Evolutionary conservation across 2,888 invertebrate genomes (phyloP), one percentile per base, ranked within the genome.

Genomic region (Temnothorax unifasciatus): DNA sequence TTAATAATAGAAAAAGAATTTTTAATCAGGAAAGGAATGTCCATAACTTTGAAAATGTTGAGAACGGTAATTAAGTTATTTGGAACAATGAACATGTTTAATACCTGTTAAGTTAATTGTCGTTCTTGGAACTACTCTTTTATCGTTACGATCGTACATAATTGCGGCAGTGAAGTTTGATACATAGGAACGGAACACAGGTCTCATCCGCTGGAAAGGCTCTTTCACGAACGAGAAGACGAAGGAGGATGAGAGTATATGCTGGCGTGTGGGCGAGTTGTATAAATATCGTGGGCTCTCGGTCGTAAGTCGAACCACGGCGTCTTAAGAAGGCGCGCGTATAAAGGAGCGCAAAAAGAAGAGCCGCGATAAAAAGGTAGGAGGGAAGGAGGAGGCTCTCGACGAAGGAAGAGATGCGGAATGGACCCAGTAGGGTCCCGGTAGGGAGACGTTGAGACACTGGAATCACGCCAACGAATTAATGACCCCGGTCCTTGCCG

Each of bases 281-380:
- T 90, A 90, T 90, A 90, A 90, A 90, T 90, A 90, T 85, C 83
- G 84, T 86, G 66, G 66, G 74, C 82, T 75, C 83, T 86, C 77
- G 75, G 68, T 84, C 89, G 86, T 85, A 84, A 87, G 87, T 89
- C 88, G 87, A 71, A 63, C 50, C 84, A 82, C 81, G 71, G 59
- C 57, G 73, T 86, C 87, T 86, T 63, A 86, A 84, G 90, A 84
- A 90, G 87, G 89, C 90, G 85, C 90, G 90, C 87, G 86, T 86
- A 86, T 86, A 87, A 86, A 89, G 84, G 69, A 50, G n/a, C 74
- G 83, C 74, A 84, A 88, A 90, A 86, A 87, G 74, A 85, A 81
- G 74, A 66, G 44, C 18, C 57, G 59, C 64, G 41, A 41, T 11
- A 25, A 82, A 79, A 54, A 63, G 61, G 47, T 3, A 41, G 47